These are phyloP conservation scores for Tetrax tetrax DNA, from an alignment of 2,113 vertebrate species.

Conservation along the genomic window DNA sequence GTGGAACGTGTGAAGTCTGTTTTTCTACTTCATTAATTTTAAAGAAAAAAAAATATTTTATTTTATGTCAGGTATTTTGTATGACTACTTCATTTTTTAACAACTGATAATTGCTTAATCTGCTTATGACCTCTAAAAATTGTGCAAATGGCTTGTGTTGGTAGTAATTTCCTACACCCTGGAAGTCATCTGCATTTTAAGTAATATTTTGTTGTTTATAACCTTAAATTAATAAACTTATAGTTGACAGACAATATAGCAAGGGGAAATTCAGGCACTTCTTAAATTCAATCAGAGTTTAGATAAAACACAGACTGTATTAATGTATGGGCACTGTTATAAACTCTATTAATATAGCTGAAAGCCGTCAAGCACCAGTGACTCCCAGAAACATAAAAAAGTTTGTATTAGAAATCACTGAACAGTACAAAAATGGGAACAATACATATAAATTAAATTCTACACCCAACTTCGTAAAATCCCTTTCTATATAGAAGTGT, in stretches of 20 bases:
- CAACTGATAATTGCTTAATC: not conserved
- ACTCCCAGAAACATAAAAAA: constrained; percentile 84
- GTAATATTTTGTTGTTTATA: constrained; percentile 54
- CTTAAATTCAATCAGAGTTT: constrained; percentile 80
- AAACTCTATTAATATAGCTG: constrained; percentile 85
- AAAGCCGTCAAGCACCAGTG: constrained; percentile 79
- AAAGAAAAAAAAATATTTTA: not conserved
- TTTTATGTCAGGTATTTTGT: not conserved
- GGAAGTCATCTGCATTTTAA: constrained; percentile 58
- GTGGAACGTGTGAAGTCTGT: constrained; percentile 25
- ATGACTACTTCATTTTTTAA: not conserved
- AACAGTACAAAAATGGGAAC: constrained; percentile 82
- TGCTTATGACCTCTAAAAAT: not conserved
- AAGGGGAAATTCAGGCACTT: constrained; percentile 69
- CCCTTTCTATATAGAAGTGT: constrained; percentile 69
- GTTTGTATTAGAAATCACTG: constrained; percentile 88
- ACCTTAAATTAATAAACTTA: constrained; percentile 75
- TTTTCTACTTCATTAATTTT: not conserved
- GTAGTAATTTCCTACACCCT: not conserved
- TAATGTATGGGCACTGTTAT: constrained; percentile 80
- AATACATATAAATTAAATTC: constrained; percentile 86
- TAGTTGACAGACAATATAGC: constrained; percentile 63
- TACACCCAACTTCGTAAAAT: constrained; percentile 77
- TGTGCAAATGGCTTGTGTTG: not conserved
- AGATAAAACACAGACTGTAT: constrained; percentile 78